Percentiles rank a stretch among this genome's conserved stretches.
phyloP scores from a whole-genome alignment of 1,140 invertebrate genomes.

The Phocides pigmalion region DNA sequence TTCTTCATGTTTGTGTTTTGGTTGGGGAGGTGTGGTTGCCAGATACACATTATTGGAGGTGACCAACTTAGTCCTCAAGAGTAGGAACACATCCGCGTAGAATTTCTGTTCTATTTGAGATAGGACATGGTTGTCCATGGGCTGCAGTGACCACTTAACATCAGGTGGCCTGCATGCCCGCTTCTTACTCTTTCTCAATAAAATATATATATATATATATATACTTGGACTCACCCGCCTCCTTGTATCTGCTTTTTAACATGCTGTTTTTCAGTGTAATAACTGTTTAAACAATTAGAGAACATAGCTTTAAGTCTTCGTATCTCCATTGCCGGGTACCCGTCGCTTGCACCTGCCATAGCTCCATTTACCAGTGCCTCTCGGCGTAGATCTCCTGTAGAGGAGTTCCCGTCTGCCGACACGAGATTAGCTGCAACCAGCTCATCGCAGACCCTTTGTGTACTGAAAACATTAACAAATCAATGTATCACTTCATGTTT shows the following conservation, averaged over 20 bases:
- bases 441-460: slow-evolving; percentile 75
- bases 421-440: slow-evolving; percentile 69
- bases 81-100: too few relatives aligned
- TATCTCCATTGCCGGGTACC: slow-evolving; percentile 67
- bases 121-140: too few relatives aligned
- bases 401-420: slow-evolving; percentile 57
- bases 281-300: slow-evolving; percentile 90
- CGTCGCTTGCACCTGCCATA: slow-evolving; percentile 70
- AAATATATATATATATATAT: neutral
- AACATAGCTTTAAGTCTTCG: slow-evolving; percentile 61
- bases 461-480: slow-evolving; percentile 49
- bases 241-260: slow-evolving; percentile 93
- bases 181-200: too few relatives aligned
- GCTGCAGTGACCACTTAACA: too few relatives aligned
- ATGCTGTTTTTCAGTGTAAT: slow-evolving; percentile 97
- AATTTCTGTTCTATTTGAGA: too few relatives aligned
- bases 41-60: too few relatives aligned
- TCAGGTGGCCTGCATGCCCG: too few relatives aligned
- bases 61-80: too few relatives aligned
- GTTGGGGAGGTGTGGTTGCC: too few relatives aligned
- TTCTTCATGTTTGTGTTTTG: too few relatives aligned
- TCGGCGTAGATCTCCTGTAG: slow-evolving; percentile 64
- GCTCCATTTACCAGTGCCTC: slow-evolving; percentile 75
- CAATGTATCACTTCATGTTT: too few relatives aligned
- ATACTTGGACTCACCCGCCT: slow-evolving; percentile 76